These are phyloP conservation scores for Nephrotoma appendiculata DNA, from an alignment of 2,888 invertebrate species.

Conservation along the genomic window DNA sequence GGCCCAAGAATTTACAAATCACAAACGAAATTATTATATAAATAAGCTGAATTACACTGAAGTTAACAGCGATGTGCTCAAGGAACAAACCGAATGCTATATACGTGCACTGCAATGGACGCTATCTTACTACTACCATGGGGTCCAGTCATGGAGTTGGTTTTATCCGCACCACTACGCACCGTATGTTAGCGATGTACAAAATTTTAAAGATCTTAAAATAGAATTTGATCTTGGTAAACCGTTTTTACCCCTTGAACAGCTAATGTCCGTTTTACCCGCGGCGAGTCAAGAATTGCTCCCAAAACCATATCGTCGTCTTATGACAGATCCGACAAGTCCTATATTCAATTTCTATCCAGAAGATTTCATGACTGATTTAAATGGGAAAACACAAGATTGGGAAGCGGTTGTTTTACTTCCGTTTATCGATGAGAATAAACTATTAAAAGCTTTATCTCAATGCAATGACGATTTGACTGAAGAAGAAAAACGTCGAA, in stretches of 20 bases:
- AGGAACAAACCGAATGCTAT: conserved; percentile 74
- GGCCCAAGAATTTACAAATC: conserved; percentile 61
- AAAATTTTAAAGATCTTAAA: conserved; percentile 58
- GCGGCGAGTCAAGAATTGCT: conserved; percentile 67
- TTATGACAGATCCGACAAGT: conserved; percentile 58
- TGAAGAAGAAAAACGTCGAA: conserved; percentile 55
- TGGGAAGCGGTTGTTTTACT: conserved; percentile 94
- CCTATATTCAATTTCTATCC: conserved; percentile 91
- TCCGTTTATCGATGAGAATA: conserved; percentile 77
- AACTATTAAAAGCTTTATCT: conserved; percentile 53
- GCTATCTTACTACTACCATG: conserved; percentile 89
- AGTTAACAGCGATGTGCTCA: conserved; percentile 59
- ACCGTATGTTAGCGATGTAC: conserved; percentile 88
- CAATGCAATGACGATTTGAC: conserved; percentile 49
- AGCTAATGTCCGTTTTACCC: conserved; percentile 75
- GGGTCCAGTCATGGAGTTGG: conserved; percentile 97
- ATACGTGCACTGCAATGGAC: conserved; percentile 94
- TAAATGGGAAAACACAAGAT: conserved; percentile 90
- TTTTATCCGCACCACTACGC: conserved; percentile 96
- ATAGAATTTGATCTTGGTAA: conserved; percentile 71
- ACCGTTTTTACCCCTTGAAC: conserved; percentile 89
- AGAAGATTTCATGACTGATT: conserved; percentile 74
- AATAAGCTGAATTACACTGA: conserved; percentile 70
- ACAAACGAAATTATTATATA: conserved; percentile 85
- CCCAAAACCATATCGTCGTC: conserved; percentile 58